Conservation (phyloP, 2,113 vertebrate species). For the Paramormyrops kingsleyae region DNA sequence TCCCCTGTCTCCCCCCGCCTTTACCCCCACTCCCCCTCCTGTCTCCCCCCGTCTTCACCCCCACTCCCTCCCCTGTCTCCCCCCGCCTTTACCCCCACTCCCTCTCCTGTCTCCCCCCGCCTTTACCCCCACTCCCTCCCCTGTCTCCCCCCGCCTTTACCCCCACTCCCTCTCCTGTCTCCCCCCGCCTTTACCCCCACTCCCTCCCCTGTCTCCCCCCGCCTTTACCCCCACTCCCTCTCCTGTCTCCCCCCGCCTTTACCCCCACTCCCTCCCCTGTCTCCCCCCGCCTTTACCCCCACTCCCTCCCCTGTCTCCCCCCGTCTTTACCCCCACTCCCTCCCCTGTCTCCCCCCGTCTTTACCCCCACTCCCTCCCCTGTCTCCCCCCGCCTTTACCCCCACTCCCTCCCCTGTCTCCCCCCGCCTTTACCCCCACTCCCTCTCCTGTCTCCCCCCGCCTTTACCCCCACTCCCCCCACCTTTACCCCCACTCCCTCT, state of each 20-base stretch:
- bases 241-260: not conserved
- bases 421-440: too few relatives aligned
- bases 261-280: not conserved
- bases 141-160: not conserved
- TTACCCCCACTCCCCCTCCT: not conserved
- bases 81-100: too few relatives aligned
- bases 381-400: too few relatives aligned
- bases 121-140: too few relatives aligned
- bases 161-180: not conserved
- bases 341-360: too few relatives aligned
- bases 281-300: too few relatives aligned
- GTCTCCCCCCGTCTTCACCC: not conserved
- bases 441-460: not conserved
- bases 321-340: too few relatives aligned
- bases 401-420: not conserved
- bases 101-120: not conserved
- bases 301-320: not conserved
- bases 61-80: not conserved
- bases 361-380: not conserved
- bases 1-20: too few relatives aligned
- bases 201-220: not conserved
- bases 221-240: not conserved
- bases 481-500: too few relatives aligned
- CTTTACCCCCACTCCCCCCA: too few relatives aligned
- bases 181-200: not conserved